Evolutionary conservation across 2,888 invertebrate genomes (phyloP).

Genomic region (Pelosia muscerda): DNA sequence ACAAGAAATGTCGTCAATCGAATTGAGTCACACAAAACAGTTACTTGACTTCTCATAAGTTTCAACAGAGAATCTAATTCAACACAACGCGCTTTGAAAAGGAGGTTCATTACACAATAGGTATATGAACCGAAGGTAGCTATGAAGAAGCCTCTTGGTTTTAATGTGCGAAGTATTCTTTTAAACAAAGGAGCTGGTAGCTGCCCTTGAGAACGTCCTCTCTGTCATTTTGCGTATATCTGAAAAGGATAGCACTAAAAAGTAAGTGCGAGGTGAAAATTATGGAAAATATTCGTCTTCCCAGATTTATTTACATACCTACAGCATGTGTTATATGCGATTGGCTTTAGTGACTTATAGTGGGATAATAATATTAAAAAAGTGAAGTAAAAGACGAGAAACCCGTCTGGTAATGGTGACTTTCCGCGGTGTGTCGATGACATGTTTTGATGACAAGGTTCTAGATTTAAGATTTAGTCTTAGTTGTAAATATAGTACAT

Average conservation of each 20-base stretch:
- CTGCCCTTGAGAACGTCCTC: slow-evolving; percentile 5
- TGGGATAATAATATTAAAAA: too few species aligned
- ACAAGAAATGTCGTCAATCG: not conserved
- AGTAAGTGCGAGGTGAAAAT: not conserved
- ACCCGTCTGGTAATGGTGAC: too few species aligned
- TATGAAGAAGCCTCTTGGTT: not conserved
- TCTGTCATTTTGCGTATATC: not conserved
- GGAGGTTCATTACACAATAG: not conserved
- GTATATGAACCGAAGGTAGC: slow-evolving; percentile 5
- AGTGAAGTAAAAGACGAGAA: too few species aligned
- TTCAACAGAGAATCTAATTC: not conserved
- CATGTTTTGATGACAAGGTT: too few species aligned
- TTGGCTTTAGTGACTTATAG: too few species aligned
- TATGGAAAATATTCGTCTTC: not conserved
- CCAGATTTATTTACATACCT: too few species aligned
- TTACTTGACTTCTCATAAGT: not conserved
- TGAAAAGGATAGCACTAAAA: not conserved
- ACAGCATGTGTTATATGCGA: too few species aligned
- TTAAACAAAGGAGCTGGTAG: slow-evolving; percentile 1
- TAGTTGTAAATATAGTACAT: too few species aligned
- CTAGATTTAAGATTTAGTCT: too few species aligned
- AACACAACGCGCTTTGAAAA: not conserved
- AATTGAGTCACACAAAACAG: not conserved
- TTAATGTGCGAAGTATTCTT: not conserved
- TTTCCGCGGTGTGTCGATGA: too few species aligned